These are phyloP conservation scores for Siniperca chuatsi DNA, from an alignment of 2,113 vertebrate genomes.

Conservation along the genomic window DNA sequence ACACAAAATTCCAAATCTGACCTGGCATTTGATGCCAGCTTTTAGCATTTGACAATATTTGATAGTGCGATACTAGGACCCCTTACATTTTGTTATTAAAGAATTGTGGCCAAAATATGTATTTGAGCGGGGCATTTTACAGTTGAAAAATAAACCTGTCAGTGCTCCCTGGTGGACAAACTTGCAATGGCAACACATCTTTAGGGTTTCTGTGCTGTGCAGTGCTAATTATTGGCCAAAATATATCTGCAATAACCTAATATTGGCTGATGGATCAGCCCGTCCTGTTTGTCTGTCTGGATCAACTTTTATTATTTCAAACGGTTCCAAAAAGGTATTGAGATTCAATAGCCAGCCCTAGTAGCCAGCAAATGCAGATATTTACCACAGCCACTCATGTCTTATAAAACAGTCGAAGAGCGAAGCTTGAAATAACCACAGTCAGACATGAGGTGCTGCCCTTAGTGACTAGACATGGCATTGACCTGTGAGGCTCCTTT, in stretches of 20 bases:
- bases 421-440: slow-evolving; percentile 56
- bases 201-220: background rate
- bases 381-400: slow-evolving; percentile 11
- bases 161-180: slow-evolving; percentile 10
- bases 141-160: background rate
- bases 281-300: background rate
- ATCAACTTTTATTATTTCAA: background rate
- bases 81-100: background rate
- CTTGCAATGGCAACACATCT: background rate
- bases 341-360: background rate
- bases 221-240: background rate
- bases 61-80: background rate
- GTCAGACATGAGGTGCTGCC: slow-evolving; percentile 42
- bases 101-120: background rate
- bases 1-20: too few relatives aligned
- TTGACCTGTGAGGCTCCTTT: slow-evolving; percentile 50
- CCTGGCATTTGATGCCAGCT: background rate
- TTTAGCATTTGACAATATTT: background rate
- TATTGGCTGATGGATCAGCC: background rate
- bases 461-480: slow-evolving; percentile 52
- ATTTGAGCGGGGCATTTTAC: background rate
- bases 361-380: slow-evolving; percentile 35
- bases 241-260: background rate
- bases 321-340: background rate
- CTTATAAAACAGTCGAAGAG: slow-evolving; percentile 36